Evolutionary conservation across 2,888 invertebrate genomes (phyloP), one percentile per base, ranked within the genome.

Genomic region (Orthosia gracilis): DNA sequence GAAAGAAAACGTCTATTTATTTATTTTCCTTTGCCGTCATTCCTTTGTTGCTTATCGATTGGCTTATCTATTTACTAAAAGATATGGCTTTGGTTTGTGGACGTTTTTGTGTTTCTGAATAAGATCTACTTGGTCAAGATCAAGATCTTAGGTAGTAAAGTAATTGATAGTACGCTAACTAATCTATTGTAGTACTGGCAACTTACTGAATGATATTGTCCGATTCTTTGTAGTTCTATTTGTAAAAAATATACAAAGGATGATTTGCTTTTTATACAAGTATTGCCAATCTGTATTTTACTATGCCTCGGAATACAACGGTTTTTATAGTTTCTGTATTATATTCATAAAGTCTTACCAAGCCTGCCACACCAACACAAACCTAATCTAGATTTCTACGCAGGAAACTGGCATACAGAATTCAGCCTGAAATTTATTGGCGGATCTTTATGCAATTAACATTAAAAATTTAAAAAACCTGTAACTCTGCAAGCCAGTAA

Each of bases 391-490:
- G 57, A 54, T 31, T 18, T 49, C 21, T 15, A 11, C 45, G 50
- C n/a, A 12, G 12, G 55, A 52, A 66, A 3, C 9, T 17, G 26
- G 7, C 18, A 13, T 63, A 57, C 31, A 67, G 58, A 23, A 64
- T 67, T 67, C 47, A 65, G 1, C 4, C 47, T 17, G 18, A 4
- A 70, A 73, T 80, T 65, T 76, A 77, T 68, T 52, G 45, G 23
- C 21, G 1, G 54, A 58, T 40, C 57, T 68, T 47, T 21, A 58
- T 18, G 72, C 58, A 62, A 74, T 78, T 31, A 57, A 65, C 50
- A 72, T 76, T 69, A 45, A 21, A 77, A 80, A 66, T 79, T 71
- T 54, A 49, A 75, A 71, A 69, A 71, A 49, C 26, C 26, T 47
- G n/a, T 17, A 40, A 66, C 65, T 54, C 52, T 63, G 21, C 45